phyloP scores from a whole-genome alignment of 2,113 vertebrate genomes.

The Oryzias melastigma region DNA sequence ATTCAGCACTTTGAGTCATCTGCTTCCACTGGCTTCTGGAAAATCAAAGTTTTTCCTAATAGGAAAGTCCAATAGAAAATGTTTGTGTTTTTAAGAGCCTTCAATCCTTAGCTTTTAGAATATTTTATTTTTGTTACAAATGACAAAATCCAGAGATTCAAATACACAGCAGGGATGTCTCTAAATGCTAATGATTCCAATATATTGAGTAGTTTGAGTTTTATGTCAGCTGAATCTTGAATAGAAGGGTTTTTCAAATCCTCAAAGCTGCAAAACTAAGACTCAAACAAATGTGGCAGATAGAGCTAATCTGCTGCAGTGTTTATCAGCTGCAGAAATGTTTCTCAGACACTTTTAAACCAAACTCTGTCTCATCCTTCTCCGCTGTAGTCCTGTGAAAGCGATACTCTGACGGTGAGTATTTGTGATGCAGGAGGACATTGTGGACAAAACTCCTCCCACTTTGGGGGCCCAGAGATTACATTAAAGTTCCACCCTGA shows the following conservation, averaged over 20 bases:
- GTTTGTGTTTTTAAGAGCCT: neutral
- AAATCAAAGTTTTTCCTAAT: constrained; percentile 36
- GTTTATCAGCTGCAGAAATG: neutral
- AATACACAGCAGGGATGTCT: too few relatives aligned
- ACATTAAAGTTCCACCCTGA: too few relatives aligned
- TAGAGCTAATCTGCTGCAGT: neutral
- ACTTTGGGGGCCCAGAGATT: too few relatives aligned
- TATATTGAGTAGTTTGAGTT: constrained; percentile 1
- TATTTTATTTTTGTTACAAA: too few relatives aligned
- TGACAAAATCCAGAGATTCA: too few relatives aligned
- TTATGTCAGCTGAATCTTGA: neutral
- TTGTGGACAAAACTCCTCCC: too few relatives aligned
- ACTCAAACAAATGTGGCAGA: neutral
- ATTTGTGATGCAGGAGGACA: too few relatives aligned
- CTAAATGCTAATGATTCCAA: neutral
- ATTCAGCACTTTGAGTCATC: constrained; percentile 20
- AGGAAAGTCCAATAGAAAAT: constrained; percentile 8
- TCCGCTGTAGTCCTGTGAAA: neutral
- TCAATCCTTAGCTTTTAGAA: neutral
- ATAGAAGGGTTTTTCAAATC: neutral
- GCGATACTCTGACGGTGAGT: neutral
- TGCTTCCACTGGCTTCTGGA: constrained; percentile 12
- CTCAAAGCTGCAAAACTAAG: neutral
- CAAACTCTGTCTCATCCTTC: neutral
- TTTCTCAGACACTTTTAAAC: constrained; percentile 6